Conservation (phyloP, 2,888 invertebrate genomes). For the Myopa testacea region DNA sequence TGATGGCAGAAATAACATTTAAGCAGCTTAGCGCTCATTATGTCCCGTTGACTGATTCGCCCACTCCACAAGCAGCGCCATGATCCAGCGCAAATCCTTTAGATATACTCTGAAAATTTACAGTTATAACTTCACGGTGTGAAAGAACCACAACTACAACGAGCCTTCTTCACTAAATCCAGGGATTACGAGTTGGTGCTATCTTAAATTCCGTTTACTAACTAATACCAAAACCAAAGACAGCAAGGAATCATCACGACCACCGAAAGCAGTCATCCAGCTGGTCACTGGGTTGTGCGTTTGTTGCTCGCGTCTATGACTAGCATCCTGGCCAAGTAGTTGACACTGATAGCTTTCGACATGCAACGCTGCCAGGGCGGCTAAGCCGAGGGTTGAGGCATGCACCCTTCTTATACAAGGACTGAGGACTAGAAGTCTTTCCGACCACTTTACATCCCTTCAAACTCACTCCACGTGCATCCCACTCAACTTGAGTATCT, state of each 20-base stretch:
- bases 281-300: not conserved
- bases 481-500: conserved; percentile 9
- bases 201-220: conserved; percentile 35
- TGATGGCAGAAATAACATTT: not conserved
- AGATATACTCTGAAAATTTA: not conserved
- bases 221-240: not conserved
- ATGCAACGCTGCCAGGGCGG: conserved; percentile 49
- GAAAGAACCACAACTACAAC: not conserved
- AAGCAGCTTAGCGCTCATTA: conserved; percentile 31
- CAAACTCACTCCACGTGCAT: conserved; percentile 10
- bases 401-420: not conserved
- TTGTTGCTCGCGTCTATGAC: conserved; percentile 14
- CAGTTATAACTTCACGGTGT: not conserved
- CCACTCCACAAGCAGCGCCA: not conserved
- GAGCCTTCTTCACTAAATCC: conserved; percentile 12
- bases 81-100: not conserved
- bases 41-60: conserved; percentile 23
- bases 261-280: not conserved
- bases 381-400: not conserved
- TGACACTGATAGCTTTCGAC: conserved; percentile 61
- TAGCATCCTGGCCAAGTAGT: conserved; percentile 1
- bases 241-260: not conserved
- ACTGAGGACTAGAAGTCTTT: conserved; percentile 13
- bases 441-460: conserved; percentile 19
- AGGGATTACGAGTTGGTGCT: conserved; percentile 27